Percentiles rank a stretch among this genome's conserved stretches.
These are phyloP conservation scores for Harpegnathos saltator DNA, from an alignment of 1,140 invertebrate genomes.

Conservation along the genomic window DNA sequence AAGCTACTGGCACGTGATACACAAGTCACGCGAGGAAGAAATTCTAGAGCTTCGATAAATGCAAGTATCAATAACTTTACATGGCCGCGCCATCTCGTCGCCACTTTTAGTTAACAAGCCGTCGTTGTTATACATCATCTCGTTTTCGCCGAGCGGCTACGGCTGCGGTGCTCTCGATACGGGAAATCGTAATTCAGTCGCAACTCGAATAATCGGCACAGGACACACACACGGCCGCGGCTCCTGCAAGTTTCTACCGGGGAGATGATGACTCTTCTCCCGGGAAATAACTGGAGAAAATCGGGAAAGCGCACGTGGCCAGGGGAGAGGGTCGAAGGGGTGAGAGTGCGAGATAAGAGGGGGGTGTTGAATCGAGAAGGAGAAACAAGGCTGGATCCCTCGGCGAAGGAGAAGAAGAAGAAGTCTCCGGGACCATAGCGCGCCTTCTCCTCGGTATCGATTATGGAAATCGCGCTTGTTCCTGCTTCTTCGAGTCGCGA, in stretches of 20 bases:
- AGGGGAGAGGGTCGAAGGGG: no score
- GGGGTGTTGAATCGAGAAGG: conserved; percentile 7
- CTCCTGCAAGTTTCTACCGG: conserved; percentile 60
- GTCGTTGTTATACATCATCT: conserved; percentile 34
- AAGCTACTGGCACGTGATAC: not conserved
- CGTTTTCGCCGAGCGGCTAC: not conserved
- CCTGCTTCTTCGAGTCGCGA: conserved; percentile 25
- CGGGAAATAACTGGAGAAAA: conserved; percentile 71
- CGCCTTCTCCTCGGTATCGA: conserved; percentile 64
- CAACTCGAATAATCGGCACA: conserved; percentile 54
- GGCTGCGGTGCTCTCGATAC: conserved; percentile 30
- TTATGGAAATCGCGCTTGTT: conserved; percentile 69
- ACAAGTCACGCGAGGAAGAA: not conserved
- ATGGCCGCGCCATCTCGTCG: not conserved
- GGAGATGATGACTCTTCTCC: conserved; percentile 66
- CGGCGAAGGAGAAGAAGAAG: conserved; percentile 17
- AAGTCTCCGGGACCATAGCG: conserved; percentile 7
- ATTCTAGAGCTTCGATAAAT: conserved; percentile 22
- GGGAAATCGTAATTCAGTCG: conserved; percentile 61
- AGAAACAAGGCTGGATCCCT: conserved; percentile 36
- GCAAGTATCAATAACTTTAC: conserved; percentile 46
- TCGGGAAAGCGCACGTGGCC: conserved; percentile 46
- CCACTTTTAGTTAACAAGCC: conserved; percentile 28
- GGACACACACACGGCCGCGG: conserved; percentile 32
- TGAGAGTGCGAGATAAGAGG: not conserved